Base-by-base conservation (phyloP, 2,113 vertebrate genomes). In the Orycteropus afer region DNA sequence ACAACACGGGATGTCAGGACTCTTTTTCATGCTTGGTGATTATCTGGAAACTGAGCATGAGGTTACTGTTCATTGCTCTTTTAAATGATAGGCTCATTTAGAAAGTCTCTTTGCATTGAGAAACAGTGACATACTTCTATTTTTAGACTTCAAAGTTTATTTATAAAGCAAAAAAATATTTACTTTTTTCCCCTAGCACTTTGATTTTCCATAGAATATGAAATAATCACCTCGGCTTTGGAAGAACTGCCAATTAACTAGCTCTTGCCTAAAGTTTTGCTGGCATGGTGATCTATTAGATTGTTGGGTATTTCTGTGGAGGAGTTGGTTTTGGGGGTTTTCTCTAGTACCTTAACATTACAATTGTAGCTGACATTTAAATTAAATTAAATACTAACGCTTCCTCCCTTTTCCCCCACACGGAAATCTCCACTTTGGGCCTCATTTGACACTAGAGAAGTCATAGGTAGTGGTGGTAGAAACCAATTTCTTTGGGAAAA, bases 131-230 rank as follows among this genome's bases (percentile, higher is more conserved):
- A 57, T 47, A 18, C 53, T 90, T 95, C 90, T 32, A 89, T 81
- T 76, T 94, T 91, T 85, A 79, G 88, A 95, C n/a, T 14, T 84
- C 37, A 59, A 96, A 84, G 78, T 65, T 51, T 80, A 77, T 61
- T 77, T 87, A 47, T 83, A 69, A 86, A 57, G 42, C 5, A 77
- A 61, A 71, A 61, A 71, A 95, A 51, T 71, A 87, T 17, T 65
- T 77, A 27, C n/a, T 51, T 85, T 87, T 90, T 65, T 34, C 29
- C 51, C 83, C 86, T 61, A 13, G 80, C 51, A 93, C 20, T 67
- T 84, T 7, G 59, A 86, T 80, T 89, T 85, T 49, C 51, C 51
- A 93, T 17, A 93, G 47, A 74, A 27, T 40, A 89, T 53, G 45
- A 85, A 85, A 74, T 20, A 57, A 40, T 45, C 51, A 23, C 45